Evolutionary conservation across 1,140 invertebrate species (phyloP), one percentile per base, ranked within the genome.

Genomic region (Macrotrachela quadricornifera): DNA sequence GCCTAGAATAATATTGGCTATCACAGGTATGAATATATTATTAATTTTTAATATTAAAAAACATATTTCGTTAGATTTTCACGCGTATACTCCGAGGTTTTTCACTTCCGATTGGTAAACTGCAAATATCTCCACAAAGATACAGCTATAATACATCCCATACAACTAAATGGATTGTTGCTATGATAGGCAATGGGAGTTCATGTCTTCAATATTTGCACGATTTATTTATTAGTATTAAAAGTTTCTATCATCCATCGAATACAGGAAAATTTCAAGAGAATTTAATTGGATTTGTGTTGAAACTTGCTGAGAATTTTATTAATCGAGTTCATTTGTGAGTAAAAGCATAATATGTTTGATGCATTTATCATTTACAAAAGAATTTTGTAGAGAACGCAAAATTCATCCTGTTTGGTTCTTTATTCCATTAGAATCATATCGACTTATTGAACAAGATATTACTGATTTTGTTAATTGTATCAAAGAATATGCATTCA

Each of bases 171-270:
- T 83, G 80, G 79, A 82, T 84, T 54, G 75, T 80, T 3, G 74
- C 77, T 58, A 75, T 74, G 56, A 69, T 74, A 41, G 59, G 56
- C 18, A 71, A 75, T 54, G 62, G 66, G 37, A 73, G 71, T 30
- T n/a, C n/a, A n/a, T 75, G 79, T 10, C 78, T 85, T 61, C 74
- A 76, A 42, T 77, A 87, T 65, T 69, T 91, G 21, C 76, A 78
- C 49, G 79, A 80, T 56, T 78, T 92, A 61, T 78, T 91, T 58
- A 80, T 79, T 58, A 78, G 81, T 0, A 68, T 88, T 2, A 81
- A 86, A 64, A 85, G 82, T 10, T 92, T 85, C 69, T 79, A 81
- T 60, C 81, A 92, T 71, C 83, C 83, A 49, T 85, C 85, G 0
- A 92, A 92, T 66, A 64, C 70, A 54, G 85, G n/a, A n/a, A n/a